Percentiles rank a stretch among this genome's conserved stretches.
phyloP scores from a whole-genome alignment of 1,140 invertebrate species.

The Eumeta japonica region DNA sequence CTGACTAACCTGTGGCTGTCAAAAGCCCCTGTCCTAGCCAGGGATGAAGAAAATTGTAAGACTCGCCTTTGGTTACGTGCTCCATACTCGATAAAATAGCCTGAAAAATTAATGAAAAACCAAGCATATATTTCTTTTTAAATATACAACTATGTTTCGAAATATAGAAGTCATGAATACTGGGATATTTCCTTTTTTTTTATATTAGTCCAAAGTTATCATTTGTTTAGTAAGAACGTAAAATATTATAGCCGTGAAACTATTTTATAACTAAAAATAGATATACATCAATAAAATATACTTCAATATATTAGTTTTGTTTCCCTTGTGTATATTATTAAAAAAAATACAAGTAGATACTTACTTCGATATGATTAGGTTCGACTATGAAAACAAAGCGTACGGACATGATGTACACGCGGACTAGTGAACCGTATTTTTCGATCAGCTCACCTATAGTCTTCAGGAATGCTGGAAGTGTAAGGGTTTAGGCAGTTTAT shows the following conservation, averaged over 20 bases:
- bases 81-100: constrained; percentile 22
- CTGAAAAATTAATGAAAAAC: constrained; percentile 23
- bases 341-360: too few species aligned
- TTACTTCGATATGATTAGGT: too few species aligned
- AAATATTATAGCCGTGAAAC: neutral
- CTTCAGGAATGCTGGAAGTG: constrained; percentile 34
- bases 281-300: constrained; percentile 9
- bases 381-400: constrained; percentile 22
- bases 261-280: constrained; percentile 2
- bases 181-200: constrained; percentile 10
- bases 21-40: constrained; percentile 71
- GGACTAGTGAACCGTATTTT: constrained; percentile 18
- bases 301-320: constrained; percentile 33
- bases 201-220: neutral
- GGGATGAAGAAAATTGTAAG: constrained; percentile 64
- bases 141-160: constrained; percentile 6
- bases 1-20: constrained; percentile 59
- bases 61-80: constrained; percentile 62
- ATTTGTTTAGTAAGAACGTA: neutral
- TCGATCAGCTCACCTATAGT: constrained; percentile 13
- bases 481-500: too few species aligned
- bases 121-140: too few species aligned
- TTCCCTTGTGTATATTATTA: too few species aligned
- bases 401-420: constrained; percentile 20
- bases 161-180: constrained; percentile 10